Conservation (phyloP, 2,113 vertebrate genomes). For the Scolopax mira region DNA sequence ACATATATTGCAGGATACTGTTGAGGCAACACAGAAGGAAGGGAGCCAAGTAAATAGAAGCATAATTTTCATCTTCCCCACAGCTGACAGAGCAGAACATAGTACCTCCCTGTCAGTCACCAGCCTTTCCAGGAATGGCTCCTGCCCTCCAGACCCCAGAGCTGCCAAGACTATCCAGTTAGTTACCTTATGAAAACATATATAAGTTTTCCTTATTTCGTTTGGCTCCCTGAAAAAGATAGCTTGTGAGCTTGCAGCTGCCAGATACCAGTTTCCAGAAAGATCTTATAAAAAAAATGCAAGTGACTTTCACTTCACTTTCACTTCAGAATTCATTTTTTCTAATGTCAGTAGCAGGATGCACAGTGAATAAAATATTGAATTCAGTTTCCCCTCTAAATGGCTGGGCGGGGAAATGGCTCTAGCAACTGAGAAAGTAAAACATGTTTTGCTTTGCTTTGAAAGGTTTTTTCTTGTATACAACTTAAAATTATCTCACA, state of each 20-base stretch:
- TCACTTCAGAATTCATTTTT: background rate
- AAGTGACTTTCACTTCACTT: background rate
- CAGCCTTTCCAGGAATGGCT: background rate
- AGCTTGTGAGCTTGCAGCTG: background rate
- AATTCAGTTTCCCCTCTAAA: background rate
- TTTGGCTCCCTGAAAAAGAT: background rate
- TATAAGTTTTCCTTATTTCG: background rate
- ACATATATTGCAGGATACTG: background rate
- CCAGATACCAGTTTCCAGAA: background rate
- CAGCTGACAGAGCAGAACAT: background rate
- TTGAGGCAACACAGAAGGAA: background rate
- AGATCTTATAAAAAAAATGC: background rate
- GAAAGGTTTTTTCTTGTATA: background rate
- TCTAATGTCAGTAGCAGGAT: background rate
- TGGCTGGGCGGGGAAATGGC: background rate
- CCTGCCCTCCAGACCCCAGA: background rate
- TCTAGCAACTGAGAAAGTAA: background rate
- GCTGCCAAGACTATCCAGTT: background rate
- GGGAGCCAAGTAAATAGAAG: background rate
- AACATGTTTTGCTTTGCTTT: background rate
- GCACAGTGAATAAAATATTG: background rate
- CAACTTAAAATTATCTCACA: background rate
- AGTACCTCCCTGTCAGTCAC: background rate
- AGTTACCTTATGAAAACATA: background rate
- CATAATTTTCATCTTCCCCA: background rate